Percentiles rank a stretch among this genome's conserved stretches.
Evolutionary conservation across 2,113 vertebrate genomes (phyloP).

Genomic region (Bufo gargarizans): DNA sequence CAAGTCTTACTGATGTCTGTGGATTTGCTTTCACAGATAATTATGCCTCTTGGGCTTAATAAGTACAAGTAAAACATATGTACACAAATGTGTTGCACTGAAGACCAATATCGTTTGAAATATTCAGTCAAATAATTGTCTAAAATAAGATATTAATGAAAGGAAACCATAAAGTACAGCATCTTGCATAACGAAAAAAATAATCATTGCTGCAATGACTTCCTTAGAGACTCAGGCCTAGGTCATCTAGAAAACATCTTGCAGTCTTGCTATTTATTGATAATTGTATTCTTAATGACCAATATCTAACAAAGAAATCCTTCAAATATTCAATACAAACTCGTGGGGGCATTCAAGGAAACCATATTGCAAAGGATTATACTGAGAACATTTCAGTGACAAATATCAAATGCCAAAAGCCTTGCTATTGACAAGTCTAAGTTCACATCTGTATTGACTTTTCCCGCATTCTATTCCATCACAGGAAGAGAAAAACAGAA

Average conservation of each 20-base stretch:
- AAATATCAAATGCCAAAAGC: background rate
- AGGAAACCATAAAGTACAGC: background rate
- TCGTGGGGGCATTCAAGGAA: background rate
- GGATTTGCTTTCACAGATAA: constrained; percentile 2
- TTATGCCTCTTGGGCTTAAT: constrained; percentile 1
- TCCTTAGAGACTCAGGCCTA: background rate
- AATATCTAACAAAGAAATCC: too few species aligned
- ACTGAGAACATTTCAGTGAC: background rate
- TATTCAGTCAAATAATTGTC: background rate
- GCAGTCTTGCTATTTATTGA: too few species aligned
- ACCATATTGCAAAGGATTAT: background rate
- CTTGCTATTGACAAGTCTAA: too few species aligned
- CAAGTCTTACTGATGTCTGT: background rate
- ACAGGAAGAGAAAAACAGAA: too few species aligned
- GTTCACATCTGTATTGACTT: too few species aligned
- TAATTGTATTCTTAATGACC: too few species aligned
- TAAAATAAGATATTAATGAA: background rate
- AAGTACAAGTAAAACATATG: background rate
- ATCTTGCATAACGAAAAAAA: background rate
- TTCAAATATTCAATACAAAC: too few species aligned
- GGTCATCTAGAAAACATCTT: too few species aligned
- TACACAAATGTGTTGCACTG: background rate
- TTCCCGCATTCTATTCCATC: too few species aligned
- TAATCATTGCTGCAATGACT: background rate
- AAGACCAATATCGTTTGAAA: background rate